phyloP scores from a whole-genome alignment of 1,140 invertebrate species.

The Amphibalanus amphitrite region DNA sequence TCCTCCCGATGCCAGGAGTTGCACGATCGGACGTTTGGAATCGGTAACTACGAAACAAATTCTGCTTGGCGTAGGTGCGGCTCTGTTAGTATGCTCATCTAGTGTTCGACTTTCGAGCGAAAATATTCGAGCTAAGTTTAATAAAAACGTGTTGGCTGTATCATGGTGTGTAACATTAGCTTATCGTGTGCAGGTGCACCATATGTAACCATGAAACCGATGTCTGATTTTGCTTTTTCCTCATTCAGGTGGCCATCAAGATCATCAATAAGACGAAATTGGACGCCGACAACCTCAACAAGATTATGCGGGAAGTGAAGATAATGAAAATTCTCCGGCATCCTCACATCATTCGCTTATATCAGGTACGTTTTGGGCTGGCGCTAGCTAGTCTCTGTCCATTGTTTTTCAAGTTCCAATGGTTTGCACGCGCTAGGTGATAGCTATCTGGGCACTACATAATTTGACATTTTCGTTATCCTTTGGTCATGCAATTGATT shows the following conservation, averaged over 20 bases:
- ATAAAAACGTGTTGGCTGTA: neutral
- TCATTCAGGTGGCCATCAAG: conserved; percentile 86
- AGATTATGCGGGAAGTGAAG: conserved; percentile 95
- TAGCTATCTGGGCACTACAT: too few species aligned
- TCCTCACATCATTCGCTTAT: conserved; percentile 92
- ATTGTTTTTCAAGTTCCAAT: too few species aligned
- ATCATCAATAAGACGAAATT: conserved; percentile 94
- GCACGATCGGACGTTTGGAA: too few species aligned
- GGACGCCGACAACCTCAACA: conserved; percentile 86
- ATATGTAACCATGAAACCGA: neutral
- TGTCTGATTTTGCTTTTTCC: conserved; percentile 20
- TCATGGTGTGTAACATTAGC: neutral
- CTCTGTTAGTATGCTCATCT: neutral
- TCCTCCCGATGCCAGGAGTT: too few species aligned
- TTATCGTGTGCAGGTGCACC: neutral
- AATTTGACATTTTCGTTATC: too few species aligned
- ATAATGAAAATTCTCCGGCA: conserved; percentile 94
- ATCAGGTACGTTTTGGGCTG: too few species aligned
- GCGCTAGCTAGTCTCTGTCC: too few species aligned
- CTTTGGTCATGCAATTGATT: too few species aligned
- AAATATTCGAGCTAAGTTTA: neutral
- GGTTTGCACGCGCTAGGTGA: too few species aligned
- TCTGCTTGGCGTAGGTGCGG: too few species aligned
- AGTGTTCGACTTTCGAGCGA: neutral
- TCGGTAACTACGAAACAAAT: too few species aligned